These are phyloP conservation scores for Philereme transversata DNA, from an alignment of 2,888 invertebrate genomes.

Conservation along the genomic window DNA sequence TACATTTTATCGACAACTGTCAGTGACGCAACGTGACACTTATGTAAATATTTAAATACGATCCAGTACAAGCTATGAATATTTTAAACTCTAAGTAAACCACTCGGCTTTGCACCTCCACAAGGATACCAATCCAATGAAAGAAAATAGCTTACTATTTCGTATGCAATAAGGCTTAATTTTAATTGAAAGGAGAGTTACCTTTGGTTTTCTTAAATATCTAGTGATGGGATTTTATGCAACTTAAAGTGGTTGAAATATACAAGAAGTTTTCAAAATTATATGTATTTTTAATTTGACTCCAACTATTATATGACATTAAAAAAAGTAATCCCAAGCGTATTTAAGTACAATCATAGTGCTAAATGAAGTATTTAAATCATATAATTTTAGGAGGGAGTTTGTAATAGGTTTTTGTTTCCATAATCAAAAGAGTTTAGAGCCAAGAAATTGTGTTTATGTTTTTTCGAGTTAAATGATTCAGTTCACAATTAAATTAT, in stretches of 20 bases:
- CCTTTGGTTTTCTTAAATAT: conserved; percentile 62
- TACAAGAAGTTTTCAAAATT: neutral
- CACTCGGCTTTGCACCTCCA: conserved; percentile 71
- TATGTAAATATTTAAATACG: conserved; percentile 86
- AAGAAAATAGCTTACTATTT: conserved; percentile 60
- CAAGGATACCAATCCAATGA: conserved; percentile 66
- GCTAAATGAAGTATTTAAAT: no score
- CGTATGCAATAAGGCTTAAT: conserved; percentile 58
- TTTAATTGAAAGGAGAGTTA: conserved; percentile 46
- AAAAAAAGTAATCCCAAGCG: no score
- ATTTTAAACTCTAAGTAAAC: conserved; percentile 84
- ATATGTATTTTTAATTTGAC: no score
- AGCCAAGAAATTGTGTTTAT: no score
- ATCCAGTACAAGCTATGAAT: conserved; percentile 85
- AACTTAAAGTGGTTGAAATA: neutral
- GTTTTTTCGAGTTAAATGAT: no score
- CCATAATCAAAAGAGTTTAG: no score
- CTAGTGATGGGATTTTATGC: conserved; percentile 41
- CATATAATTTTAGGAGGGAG: no score
- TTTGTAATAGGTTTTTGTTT: no score
- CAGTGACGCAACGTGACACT: conserved; percentile 81
- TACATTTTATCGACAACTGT: conserved; percentile 81
- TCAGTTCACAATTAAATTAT: no score
- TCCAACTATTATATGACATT: no score
- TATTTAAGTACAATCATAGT: no score